Base-by-base conservation (phyloP, 2,797 vertebrate species). In the Anolis apletophallus region DNA sequence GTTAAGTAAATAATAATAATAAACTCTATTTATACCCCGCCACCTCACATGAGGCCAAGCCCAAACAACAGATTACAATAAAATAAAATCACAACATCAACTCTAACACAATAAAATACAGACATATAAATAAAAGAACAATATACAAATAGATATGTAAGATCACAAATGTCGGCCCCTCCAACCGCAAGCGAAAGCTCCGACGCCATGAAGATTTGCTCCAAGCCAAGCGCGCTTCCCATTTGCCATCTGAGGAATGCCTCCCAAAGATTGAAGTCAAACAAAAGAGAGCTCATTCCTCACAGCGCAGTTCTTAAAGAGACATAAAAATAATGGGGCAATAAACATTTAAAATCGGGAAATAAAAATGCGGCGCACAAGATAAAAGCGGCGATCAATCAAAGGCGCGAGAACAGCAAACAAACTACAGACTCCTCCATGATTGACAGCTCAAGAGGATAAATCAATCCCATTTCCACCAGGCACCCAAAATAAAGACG, bases 261-360 rank as follows among this genome's bases (percentile, higher is more conserved):
- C 52, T 77, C 50, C 3, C 16, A 55, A 77, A 55, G 52, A 21
- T n/a, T 32, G 75, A 77, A 77, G 52, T n/a, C 29, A 55, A 14
- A 19, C 52, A 13, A 77, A 55, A 55, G 13, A 2, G 5, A 32
- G 16, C 16, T 9, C 59, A 73, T 73, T 40, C 23, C 59, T 61
- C 26, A 61, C 6, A 61, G 59, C 59, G 1, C 71, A 0, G 9
- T 77, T 55, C 72, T 74, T 40, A 29, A 19, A 77, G 40, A 73
- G 52, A 55, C 75, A 55, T 55, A 55, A 77, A 34, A 77, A 73
- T 77, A 77, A 77, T 55, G 52, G 32, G 32, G 75, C 75, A 55
- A 77, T 55, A 34, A 55, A 77, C 52, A 55, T 77, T 77, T 77
- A 32, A n/a, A 77, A 77, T 55, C n/a, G 11, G 75, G 52, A 55